phyloP scores from a whole-genome alignment of 2,888 invertebrate genomes.

The Choreutis nemorana region DNA sequence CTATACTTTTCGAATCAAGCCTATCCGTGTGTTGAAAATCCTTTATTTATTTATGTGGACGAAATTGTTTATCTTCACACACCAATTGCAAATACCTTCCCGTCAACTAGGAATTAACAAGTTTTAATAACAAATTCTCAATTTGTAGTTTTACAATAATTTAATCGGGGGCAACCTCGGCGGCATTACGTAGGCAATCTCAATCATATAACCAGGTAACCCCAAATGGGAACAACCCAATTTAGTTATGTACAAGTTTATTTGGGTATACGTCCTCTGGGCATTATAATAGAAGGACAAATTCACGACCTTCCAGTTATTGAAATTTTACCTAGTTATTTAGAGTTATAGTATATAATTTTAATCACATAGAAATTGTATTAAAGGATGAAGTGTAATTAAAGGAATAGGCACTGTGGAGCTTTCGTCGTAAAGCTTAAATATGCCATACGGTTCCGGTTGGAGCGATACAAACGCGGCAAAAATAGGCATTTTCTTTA shows the following conservation, averaged over 20 bases:
- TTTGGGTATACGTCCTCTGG: slow-evolving; percentile 49
- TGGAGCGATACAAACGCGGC: slow-evolving; percentile 28
- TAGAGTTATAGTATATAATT: slow-evolving; percentile 6
- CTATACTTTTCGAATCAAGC: too few species aligned
- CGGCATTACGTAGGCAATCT: slow-evolving; percentile 39
- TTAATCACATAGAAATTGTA: not conserved
- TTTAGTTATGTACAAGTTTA: slow-evolving; percentile 57
- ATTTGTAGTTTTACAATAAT: slow-evolving; percentile 21
- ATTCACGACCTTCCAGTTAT: slow-evolving; percentile 41
- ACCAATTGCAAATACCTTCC: too few species aligned
- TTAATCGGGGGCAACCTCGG: slow-evolving; percentile 24
- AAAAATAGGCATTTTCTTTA: slow-evolving; percentile 37
- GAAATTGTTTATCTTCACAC: too few species aligned
- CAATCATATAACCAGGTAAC: slow-evolving; percentile 46
- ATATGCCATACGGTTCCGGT: slow-evolving; percentile 3
- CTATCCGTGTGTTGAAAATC: too few species aligned
- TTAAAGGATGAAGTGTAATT: not conserved
- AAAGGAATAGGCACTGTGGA: not conserved
- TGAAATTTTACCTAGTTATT: slow-evolving; percentile 33
- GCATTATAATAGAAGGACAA: slow-evolving; percentile 47
- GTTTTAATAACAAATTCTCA: too few species aligned
- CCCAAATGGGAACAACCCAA: slow-evolving; percentile 51
- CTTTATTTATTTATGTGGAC: too few species aligned
- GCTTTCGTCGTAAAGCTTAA: not conserved
- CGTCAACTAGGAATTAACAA: too few species aligned